Evolutionary conservation across 2,113 vertebrate species (phyloP).

Genomic region (Phylloscopus trochiloides): DNA sequence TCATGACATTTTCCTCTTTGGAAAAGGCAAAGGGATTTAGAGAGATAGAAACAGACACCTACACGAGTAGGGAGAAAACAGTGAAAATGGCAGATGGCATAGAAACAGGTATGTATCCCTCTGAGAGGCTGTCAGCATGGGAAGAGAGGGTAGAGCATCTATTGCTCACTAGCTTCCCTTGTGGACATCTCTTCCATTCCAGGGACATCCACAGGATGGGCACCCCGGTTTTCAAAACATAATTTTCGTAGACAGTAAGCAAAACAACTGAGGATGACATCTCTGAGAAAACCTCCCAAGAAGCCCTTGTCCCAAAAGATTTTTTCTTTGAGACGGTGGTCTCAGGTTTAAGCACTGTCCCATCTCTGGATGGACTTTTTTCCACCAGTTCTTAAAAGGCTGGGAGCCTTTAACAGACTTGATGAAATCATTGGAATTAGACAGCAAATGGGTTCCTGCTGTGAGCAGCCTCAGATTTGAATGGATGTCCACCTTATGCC

Average conservation of each 20-base stretch:
- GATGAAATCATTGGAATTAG: neutral
- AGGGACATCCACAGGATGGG: neutral
- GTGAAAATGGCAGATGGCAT: constrained; percentile 4
- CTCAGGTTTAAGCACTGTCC: neutral
- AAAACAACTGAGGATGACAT: neutral
- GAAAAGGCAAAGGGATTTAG: constrained; percentile 36
- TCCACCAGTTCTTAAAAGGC: neutral
- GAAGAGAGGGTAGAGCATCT: neutral
- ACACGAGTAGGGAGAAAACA: neutral
- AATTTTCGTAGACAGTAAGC: neutral
- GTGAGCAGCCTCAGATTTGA: neutral
- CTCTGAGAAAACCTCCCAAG: neutral
- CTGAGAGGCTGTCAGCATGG: neutral
- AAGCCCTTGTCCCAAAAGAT: neutral
- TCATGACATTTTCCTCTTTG: constrained; percentile 61
- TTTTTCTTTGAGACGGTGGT: neutral
- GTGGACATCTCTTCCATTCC: neutral
- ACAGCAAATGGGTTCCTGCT: neutral
- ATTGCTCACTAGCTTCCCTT: neutral
- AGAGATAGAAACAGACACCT: constrained; percentile 16
- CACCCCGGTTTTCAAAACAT: neutral
- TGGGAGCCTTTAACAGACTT: neutral
- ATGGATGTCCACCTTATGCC: neutral
- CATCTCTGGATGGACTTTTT: neutral
- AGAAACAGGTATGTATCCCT: neutral